These are phyloP conservation scores for Centrocercus urophasianus DNA, from an alignment of 2,113 vertebrate genomes.

Conservation along the genomic window DNA sequence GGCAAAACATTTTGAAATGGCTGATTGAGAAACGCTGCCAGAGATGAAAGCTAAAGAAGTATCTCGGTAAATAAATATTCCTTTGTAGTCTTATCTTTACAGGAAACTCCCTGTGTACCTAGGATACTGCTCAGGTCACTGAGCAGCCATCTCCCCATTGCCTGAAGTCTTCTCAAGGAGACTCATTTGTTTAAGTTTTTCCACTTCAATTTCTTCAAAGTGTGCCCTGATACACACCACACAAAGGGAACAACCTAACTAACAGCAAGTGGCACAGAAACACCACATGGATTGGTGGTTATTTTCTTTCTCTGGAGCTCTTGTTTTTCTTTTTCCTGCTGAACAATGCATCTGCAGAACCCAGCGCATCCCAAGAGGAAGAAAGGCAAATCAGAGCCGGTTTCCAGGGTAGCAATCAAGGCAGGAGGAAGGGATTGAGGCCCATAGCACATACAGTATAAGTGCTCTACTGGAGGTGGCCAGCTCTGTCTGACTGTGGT, in stretches of 20 bases:
- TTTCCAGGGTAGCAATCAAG: neutral
- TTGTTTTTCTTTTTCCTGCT: neutral
- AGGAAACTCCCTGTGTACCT: neutral
- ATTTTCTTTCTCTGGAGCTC: neutral
- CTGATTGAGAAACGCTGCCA: neutral
- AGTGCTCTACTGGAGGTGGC: neutral
- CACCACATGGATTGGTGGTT: neutral
- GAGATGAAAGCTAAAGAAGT: constrained; percentile 22
- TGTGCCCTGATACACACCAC: fast-evolving
- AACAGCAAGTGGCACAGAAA: neutral
- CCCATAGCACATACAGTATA: fast-evolving
- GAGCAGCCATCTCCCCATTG: neutral
- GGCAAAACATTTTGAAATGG: constrained; percentile 19
- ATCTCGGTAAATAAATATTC: neutral
- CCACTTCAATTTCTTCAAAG: neutral
- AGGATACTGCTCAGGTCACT: neutral
- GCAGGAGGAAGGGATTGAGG: neutral
- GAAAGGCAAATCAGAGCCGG: neutral
- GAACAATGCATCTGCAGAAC: neutral
- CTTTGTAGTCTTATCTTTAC: neutral
- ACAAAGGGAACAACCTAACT: neutral
- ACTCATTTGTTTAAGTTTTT: neutral
- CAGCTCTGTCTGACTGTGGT: neutral
- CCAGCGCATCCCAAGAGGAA: neutral
- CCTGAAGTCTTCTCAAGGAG: neutral